A percentile compares a stretch with the other conserved stretches of the same genome.
phyloP scores from a whole-genome alignment of 2,888 invertebrate species.

The Eulithis prunata region DNA sequence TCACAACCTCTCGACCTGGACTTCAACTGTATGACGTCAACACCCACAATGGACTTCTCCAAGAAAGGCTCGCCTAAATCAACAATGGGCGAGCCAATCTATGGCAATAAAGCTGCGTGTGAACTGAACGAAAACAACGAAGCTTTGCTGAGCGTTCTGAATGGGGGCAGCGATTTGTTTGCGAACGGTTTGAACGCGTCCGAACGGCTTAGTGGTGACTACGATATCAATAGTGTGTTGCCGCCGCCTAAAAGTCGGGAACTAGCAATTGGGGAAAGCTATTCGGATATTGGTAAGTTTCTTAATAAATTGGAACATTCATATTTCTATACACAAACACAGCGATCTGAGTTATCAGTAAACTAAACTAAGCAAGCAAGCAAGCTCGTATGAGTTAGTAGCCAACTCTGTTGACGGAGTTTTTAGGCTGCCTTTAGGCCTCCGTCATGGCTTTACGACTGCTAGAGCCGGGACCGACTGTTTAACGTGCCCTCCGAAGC shows the following conservation, averaged over 20 bases:
- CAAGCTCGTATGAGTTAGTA: too few relatives aligned
- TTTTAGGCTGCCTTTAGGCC: too few relatives aligned
- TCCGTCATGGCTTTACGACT: too few relatives aligned
- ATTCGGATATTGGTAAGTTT: conserved; percentile 79
- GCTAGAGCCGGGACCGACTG: too few relatives aligned
- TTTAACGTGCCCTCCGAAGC: too few relatives aligned
- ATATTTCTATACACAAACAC: too few relatives aligned
- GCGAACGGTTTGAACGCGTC: conserved; percentile 68
- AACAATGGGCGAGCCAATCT: conserved; percentile 73
- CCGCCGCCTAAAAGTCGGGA: conserved; percentile 80
- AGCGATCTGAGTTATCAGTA: too few relatives aligned
- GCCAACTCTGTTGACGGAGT: too few relatives aligned
- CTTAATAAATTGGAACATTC: too few relatives aligned
- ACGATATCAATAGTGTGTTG: conserved; percentile 77
- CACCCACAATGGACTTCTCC: conserved; percentile 74
- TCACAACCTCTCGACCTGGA: conserved; percentile 78
- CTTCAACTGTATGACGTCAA: conserved; percentile 79
- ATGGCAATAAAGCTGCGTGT: conserved; percentile 78
- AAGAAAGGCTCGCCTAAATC: conserved; percentile 78
- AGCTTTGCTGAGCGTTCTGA: conserved; percentile 67
- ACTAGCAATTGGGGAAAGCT: conserved; percentile 81
- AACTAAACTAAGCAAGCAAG: too few relatives aligned
- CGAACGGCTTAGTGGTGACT: conserved; percentile 78
- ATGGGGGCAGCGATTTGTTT: conserved; percentile 75
- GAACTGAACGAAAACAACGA: conserved; percentile 75